phyloP scores from a whole-genome alignment of 2,797 vertebrate species.

The Emydoidea blandingii region DNA sequence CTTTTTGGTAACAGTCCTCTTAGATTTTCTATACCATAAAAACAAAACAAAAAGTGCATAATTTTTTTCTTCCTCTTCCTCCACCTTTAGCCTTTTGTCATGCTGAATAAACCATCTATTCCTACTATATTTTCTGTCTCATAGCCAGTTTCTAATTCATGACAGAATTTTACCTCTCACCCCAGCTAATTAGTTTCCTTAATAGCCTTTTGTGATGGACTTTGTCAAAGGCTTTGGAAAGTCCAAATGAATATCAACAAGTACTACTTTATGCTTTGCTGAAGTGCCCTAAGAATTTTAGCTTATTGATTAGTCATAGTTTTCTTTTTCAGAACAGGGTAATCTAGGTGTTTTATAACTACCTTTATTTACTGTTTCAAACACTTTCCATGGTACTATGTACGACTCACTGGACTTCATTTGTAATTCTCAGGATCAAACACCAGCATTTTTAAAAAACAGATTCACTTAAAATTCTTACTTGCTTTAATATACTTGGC shows the following conservation, averaged over 20 bases:
- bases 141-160: not conserved
- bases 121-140: not conserved
- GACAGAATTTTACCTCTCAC: not conserved
- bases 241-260: not conserved
- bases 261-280: constrained; percentile 24
- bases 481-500: not conserved
- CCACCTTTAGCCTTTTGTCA: not conserved
- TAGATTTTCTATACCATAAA: not conserved
- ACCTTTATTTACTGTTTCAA: constrained; percentile 20
- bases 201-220: not conserved
- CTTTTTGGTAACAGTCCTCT: constrained; percentile 18
- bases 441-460: not conserved
- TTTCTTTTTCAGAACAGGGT: not conserved
- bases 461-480: not conserved
- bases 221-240: constrained; percentile 25
- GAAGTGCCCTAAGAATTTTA: constrained; percentile 20
- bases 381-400: constrained; percentile 4
- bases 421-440: not conserved
- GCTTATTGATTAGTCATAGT: not conserved
- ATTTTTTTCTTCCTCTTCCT: accelerated
- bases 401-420: not conserved
- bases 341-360: constrained; percentile 14
- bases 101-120: not conserved
- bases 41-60: constrained; percentile 7
- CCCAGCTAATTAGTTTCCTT: not conserved